Base-by-base conservation (phyloP, 2,797 vertebrate species). In the Pelodytes ibericus region DNA sequence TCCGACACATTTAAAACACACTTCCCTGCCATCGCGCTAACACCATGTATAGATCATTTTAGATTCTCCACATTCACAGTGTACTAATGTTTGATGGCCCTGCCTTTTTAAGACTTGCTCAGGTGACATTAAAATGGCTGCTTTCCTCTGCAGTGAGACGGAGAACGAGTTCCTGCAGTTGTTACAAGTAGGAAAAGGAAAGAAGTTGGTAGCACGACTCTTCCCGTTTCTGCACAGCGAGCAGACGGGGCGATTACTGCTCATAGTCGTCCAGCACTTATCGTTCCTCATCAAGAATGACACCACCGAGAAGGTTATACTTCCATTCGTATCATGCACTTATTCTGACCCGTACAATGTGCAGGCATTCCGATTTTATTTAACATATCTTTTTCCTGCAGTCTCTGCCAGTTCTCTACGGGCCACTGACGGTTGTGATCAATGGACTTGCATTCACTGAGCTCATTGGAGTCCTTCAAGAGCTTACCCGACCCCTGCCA, bases 181-280 rank as follows among this genome's bases (percentile, higher is more conserved):
- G 74, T 89, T 99, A 41, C 88, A 92, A 16, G 87, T 98, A 72
- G 87, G 92, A 57, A 99, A 99, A 82, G 97, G 96, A 61, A 98
- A 97, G 89, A 90, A 87, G 59, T 84, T 99, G 0, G 30, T 86
- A 0, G 89, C 94, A 0, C 93, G 96, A 27, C 91, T 98, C 65
- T 86, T 99, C 39, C 93, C 94, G 0, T 94, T 95, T 79, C 83
- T 99, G 68, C 88, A 88, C 18, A 87, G 5, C 0, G 90, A 94
- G 13, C 84, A 80, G 4, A 90, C 90, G 0, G 80, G 93, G 61
- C 87, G 88, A 58, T 85, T 96, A 71, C 87, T 99, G 70, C 70
- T 83, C 9, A 84, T 86, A 1, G 82, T 98, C 83, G 89, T 90
- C 0, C 85, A 85, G 18, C 93, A 96, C 66, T 88, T 99, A 18